These are phyloP conservation scores for Zaprionus ghesquierei DNA, from an alignment of 1,140 invertebrate species.

Conservation along the genomic window DNA sequence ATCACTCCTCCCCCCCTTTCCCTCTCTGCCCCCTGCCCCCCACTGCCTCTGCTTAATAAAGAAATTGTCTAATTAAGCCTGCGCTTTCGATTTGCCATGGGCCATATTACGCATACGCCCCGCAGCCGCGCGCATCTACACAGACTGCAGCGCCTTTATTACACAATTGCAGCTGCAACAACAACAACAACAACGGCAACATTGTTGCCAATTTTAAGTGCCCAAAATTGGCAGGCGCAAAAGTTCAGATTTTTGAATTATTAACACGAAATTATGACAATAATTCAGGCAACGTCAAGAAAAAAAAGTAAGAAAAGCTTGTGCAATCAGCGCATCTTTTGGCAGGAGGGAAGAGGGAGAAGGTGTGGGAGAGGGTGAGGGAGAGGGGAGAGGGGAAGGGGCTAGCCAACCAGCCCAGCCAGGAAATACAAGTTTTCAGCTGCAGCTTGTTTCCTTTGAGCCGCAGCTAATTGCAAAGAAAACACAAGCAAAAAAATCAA, in stretches of 20 bases:
- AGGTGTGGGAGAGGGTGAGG: not conserved
- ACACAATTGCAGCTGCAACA: constrained; percentile 28
- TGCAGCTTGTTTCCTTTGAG: constrained; percentile 31
- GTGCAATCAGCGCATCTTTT: constrained; percentile 59
- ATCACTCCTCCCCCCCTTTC: not conserved
- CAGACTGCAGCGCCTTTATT: constrained; percentile 36
- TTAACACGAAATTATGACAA: constrained; percentile 52
- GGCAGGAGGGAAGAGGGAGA: constrained; percentile 23
- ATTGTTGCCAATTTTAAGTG: constrained; percentile 4
- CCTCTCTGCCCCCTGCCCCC: not conserved
- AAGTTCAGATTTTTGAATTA: constrained; percentile 41
- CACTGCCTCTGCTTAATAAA: constrained; percentile 52
- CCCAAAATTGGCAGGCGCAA: constrained; percentile 19
- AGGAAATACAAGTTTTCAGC: constrained; percentile 41
- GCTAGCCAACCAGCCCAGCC: constrained; percentile 15
- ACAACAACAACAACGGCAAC: constrained; percentile 11
- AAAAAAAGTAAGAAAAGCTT: constrained; percentile 19
- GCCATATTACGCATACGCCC: constrained; percentile 70
- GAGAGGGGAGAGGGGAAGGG: not conserved
- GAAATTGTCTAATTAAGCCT: constrained; percentile 76
- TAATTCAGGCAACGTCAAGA: constrained; percentile 46
- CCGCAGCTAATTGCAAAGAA: constrained; percentile 40
- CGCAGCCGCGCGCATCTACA: constrained; percentile 18
- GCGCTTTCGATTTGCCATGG: constrained; percentile 54
- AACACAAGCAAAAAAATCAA: too few relatives aligned